Evolutionary conservation across 2,113 vertebrate species (phyloP), one percentile per base, ranked within the genome.

Genomic region (Chauna torquata): DNA sequence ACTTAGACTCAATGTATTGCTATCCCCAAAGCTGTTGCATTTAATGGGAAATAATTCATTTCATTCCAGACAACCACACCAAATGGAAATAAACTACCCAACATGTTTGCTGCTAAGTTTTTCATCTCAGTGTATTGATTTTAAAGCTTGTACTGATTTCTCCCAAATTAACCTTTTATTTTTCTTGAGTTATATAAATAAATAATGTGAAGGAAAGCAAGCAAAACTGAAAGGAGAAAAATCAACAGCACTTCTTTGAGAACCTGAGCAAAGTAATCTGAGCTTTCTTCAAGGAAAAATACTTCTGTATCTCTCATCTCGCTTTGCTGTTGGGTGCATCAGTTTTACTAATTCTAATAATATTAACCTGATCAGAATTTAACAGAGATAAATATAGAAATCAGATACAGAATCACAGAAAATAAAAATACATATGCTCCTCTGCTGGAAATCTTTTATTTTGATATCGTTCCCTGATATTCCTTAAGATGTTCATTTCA

Each of bases 21-120:
- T 92, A 52, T 82, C 18, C 91, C 14, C 23, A 32, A 54, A 89
- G 34, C 7, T 81, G 42, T 82, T 16, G 4, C 40, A 16, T 87
- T 95, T 92, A 88, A 90, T 82, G 27, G n/a, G 64, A 97, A 96
- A 94, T 89, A 86, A 96, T 92, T 94, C 20, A 72, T 95, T 97
- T 97, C 86, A 64, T 81, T 76, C 78, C 85, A 84, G 47, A 19
- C 27, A 94, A 80, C 23, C 74, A 40, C 71, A 93, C 54, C 44
- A 88, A 94, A 86, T 74, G 50, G 72, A 92, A 92, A 49, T 70
- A 96, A 95, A 70, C 27, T 85, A 81, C 69, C 68, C 4, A 27
- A 78, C 32, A 65, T 64, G 25, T 27, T 79, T 66, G 20, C 81
- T 70, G 40, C 54, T 36, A 94, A 82, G 87, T 47, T 88, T 94